Conservation (phyloP, 2,797 vertebrate genomes). For the Heteromormyrus szaboi region DNA sequence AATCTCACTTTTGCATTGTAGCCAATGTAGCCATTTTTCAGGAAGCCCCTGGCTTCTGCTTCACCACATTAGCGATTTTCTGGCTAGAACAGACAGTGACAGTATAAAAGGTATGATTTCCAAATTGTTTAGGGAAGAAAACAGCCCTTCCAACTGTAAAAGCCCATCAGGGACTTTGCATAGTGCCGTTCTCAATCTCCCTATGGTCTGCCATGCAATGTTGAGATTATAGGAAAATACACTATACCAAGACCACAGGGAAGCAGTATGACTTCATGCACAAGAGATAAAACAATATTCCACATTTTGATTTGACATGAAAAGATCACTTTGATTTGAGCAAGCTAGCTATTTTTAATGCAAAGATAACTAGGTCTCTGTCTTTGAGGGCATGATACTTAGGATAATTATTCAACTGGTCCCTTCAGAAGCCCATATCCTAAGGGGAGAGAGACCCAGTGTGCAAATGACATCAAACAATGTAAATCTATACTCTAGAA, state of each 20-base stretch:
- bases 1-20: not conserved
- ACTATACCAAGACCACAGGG: slow-evolving; percentile 9
- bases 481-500: slow-evolving; percentile 1
- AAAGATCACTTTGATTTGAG: slow-evolving; percentile 21
- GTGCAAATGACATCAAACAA: slow-evolving; percentile 7
- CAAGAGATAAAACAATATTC: slow-evolving; percentile 24
- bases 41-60: not conserved
- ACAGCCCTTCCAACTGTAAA: not conserved
- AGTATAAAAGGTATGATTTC: not conserved
- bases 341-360: slow-evolving; percentile 12
- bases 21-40: not conserved
- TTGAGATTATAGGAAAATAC: slow-evolving; percentile 16
- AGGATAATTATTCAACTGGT: not conserved
- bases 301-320: slow-evolving; percentile 21
- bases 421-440: not conserved
- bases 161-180: not conserved
- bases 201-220: not conserved
- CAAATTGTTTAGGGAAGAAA: slow-evolving; percentile 15
- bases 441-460: not conserved
- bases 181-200: not conserved
- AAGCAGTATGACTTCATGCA: not conserved
- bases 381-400: slow-evolving; percentile 1
- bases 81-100: not conserved
- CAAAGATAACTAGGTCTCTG: slow-evolving; percentile 4
- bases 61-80: not conserved